Evolutionary conservation across 2,113 vertebrate species (phyloP).

Genomic region (Coturnix japonica): DNA sequence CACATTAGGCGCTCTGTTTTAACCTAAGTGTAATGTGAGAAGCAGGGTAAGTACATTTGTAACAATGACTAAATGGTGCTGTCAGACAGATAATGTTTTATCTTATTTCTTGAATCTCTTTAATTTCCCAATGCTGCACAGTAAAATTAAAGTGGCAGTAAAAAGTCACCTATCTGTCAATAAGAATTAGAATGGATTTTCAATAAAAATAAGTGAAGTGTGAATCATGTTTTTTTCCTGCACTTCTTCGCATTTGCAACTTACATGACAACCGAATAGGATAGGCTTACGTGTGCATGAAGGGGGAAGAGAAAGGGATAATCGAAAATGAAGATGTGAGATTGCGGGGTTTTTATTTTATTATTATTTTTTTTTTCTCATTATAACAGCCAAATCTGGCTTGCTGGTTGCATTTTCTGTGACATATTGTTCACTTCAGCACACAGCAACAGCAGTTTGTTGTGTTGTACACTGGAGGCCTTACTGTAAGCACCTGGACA

Average conservation of each 20-base stretch:
- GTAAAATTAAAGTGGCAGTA: not conserved
- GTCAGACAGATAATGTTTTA: not conserved
- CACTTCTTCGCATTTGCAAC: not conserved
- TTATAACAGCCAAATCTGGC: not conserved
- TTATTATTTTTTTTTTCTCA: not conserved
- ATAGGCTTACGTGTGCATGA: not conserved
- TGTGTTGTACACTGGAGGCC: not conserved
- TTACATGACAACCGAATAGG: not conserved
- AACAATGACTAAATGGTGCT: fast-evolving
- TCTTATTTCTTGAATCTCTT: not conserved
- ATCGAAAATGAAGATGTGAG: not conserved
- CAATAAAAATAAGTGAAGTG: not conserved
- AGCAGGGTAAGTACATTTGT: not conserved
- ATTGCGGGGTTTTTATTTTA: not conserved
- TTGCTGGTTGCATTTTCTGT: not conserved
- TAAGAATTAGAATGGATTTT: not conserved
- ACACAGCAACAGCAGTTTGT: not conserved
- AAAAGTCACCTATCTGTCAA: not conserved
- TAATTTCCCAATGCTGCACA: not conserved
- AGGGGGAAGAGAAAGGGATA: not conserved
- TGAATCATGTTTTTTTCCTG: not conserved
- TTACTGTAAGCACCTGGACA: not conserved
- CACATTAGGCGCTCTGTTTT: not conserved
- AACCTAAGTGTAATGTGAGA: not conserved
- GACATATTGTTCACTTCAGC: not conserved